Base-by-base conservation (phyloP, 2,113 vertebrate genomes). In the Gymnocephalus cernua region DNA sequence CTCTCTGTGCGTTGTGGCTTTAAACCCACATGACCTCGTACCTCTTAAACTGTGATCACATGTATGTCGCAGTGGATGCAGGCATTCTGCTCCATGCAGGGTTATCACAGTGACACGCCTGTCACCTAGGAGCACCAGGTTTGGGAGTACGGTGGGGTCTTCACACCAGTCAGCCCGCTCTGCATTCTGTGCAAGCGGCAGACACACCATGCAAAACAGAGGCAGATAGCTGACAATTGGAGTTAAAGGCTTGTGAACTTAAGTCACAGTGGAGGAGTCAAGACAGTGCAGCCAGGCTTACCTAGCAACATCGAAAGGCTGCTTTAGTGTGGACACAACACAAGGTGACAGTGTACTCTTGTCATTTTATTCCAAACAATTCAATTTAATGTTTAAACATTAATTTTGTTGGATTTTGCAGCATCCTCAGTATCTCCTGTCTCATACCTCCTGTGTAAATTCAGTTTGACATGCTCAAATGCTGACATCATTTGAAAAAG, bases 191-290 rank as follows among this genome's bases (percentile, higher is more conserved):
- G 76, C 84, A 62, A 66, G 78, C 85, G 79, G 89, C 82, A 86
- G 72, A 90, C 86, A 70, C 82, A 21, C 82, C 83, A 74, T 84
- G 86, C 83, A 91, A 90, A 94, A 92, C 86, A 74, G 76, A 90
- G 88, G 90, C 84, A 90, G 91, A 94, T 89, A 92, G 92, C 92
- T 94, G 93, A 93, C 92, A 93, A 89, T 82, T 86, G 86, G 85
- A 86, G 90, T 94, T 94, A 94, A 88, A 90, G 88, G 77, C 79
- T 88, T 75, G 79, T 82, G 80, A 88, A 79, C 76, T 69, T 79
- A 81, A 82, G 86, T 84, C 77, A 78, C 83, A 74, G 79, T 51
- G 56, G 77, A 85, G 78, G 89, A 89, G 87, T 80, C 75, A 82
- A 84, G 78, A 50, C 83, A 79, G 82, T 15, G 83, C 75, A 73